phyloP scores from a whole-genome alignment of 53 echinoderm and acorn worm genomes.

The Pentamera pediparva region DNA sequence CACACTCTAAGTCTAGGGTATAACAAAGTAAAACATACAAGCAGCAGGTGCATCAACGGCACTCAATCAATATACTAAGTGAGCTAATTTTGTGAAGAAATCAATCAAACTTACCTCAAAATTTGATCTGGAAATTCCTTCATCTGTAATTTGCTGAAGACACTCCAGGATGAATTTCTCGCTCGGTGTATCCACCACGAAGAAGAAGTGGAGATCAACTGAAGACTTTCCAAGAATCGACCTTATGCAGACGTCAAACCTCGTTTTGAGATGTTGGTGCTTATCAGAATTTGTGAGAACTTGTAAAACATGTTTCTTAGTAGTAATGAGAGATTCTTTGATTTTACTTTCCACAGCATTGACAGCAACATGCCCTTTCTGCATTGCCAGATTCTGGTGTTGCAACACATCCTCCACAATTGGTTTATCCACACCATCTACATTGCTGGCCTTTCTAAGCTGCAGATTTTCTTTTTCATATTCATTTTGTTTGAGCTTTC shows the following conservation, averaged over 20 bases:
- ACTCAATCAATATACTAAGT: no score
- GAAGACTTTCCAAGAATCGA: slow-evolving; percentile 74
- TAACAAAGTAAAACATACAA: no score
- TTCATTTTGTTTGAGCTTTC: background rate
- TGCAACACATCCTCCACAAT: no score
- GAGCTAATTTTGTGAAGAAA: no score
- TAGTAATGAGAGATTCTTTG: background rate
- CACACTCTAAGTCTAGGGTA: no score
- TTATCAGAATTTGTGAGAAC: slow-evolving; percentile 74
- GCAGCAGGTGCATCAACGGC: no score
- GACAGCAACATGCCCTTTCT: no score
- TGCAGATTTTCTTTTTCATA: no score
- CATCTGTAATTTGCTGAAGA: slow-evolving; percentile 73
- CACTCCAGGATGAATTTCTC: slow-evolving; percentile 48
- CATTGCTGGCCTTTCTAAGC: no score
- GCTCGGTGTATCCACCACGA: slow-evolving; percentile 77
- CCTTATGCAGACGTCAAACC: slow-evolving; percentile 68
- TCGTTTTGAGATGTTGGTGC: slow-evolving; percentile 62
- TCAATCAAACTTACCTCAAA: slow-evolving; percentile 64
- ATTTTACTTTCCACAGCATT: background rate
- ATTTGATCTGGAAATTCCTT: slow-evolving; percentile 59
- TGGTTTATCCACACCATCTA: no score
- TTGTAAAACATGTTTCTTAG: slow-evolving; percentile 63
- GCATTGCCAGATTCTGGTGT: no score
- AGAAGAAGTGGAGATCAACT: slow-evolving; percentile 80